Base-by-base conservation (phyloP, 2,113 vertebrate species). In the Neolamprologus cancellatus region DNA sequence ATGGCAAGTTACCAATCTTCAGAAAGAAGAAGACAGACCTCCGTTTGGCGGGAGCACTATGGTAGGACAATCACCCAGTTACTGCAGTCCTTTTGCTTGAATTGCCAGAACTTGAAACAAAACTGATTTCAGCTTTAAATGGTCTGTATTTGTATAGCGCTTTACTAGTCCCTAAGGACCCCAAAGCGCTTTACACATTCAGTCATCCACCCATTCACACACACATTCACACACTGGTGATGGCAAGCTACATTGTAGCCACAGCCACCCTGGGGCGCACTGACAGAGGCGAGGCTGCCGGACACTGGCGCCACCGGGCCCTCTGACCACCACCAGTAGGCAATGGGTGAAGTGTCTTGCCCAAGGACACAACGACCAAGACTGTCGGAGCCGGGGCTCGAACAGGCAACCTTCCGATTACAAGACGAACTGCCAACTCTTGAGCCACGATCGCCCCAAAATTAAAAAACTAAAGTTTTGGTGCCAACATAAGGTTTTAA, bases 291-390 rank as follows among this genome's bases (percentile, higher is more conserved):
- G 0, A 54, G 53, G 53, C 20, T 25, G 53, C 20, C 20, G 0
- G 20, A 54, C 20, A 54, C 20, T 7, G 52, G 11, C 3, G 6
- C 20, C 52, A 23, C 52, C 48, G 2, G 8, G 48, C 48, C 48
- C 17, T 50, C 48, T 54, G 6, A 53, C 52, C n/a, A 17, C 7
- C 44, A 48, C 44, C 44, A 44, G 12, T 54, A 54, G 53, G 20
- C 53, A 25, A 8, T 1, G 0, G 53, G 1, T 54, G 20, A 54
- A 54, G 53, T 0, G 20, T 4, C 53, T 25, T 5, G 20, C 53
- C 53, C 20, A 55, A 25, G 53, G 53, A 25, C 53, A 55, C 6
- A 55, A 25, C 1, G 1, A 2, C 53, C 4, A 0, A 25, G 20
- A 55, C 23, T 5, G 13, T 55, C 13, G 0, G 4, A 15, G 23